phyloP scores from a whole-genome alignment of 2,888 invertebrate genomes.

The Megalurothrips usitatus region DNA sequence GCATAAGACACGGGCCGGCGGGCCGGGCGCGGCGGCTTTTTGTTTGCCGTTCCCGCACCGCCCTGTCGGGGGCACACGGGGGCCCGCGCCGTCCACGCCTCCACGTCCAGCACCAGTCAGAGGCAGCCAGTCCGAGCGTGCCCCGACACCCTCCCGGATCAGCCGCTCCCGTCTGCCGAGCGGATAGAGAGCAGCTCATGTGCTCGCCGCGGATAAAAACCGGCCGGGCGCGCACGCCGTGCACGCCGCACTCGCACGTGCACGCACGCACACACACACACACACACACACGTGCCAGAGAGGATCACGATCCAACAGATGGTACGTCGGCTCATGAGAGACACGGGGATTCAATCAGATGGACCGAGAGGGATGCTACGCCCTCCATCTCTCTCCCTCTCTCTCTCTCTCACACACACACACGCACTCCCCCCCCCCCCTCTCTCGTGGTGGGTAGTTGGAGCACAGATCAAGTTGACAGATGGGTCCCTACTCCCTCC shows the following conservation, averaged over 20 bases:
- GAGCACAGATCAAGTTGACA: constrained; percentile 22
- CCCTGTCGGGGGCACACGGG: too few species aligned
- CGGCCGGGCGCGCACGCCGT: background rate
- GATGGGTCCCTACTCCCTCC: constrained; percentile 1
- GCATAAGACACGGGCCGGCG: background rate
- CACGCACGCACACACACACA: background rate
- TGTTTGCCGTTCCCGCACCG: too few species aligned
- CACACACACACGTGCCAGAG: background rate
- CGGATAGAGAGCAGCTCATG: too few species aligned
- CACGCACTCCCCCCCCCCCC: background rate
- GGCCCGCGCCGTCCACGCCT: too few species aligned
- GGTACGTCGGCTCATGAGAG: background rate
- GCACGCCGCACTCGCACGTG: background rate
- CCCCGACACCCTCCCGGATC: too few species aligned
- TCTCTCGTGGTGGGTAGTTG: background rate
- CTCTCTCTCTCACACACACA: background rate
- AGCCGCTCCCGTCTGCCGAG: too few species aligned
- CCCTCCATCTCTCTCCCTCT: background rate
- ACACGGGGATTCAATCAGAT: constrained; percentile 26
- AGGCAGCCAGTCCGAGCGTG: too few species aligned
- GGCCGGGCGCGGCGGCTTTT: too few species aligned
- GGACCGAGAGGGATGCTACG: background rate
- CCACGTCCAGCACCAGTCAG: too few species aligned
- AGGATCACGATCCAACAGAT: background rate
- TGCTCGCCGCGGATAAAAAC: too few species aligned